Base-by-base conservation (phyloP, 1,140 invertebrate genomes). In the Atopsyche davidsoni region DNA sequence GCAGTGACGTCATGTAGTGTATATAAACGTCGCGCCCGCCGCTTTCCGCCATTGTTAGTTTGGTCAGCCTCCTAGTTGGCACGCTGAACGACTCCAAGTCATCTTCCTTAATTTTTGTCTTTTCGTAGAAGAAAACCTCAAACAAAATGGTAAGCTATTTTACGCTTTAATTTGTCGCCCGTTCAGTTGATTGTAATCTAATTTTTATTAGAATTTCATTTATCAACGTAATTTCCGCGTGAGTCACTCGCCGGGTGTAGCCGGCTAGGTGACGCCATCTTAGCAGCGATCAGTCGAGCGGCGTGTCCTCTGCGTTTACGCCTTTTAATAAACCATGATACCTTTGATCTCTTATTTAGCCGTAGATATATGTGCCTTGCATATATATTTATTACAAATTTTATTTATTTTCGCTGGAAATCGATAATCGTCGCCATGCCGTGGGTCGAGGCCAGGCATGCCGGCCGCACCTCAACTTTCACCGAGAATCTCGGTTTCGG, bases 81-180 rank as follows among this genome's bases (percentile, higher is more conserved):
- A 17, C n/a, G 17, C 34, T 40, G 14, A 46, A 51, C 47, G 42
- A 14, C 34, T 46, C 16, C 34, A 21, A 45, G 19, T 36, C 35
- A 18, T 16, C 14, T 21, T 13, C 17, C 31, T 44, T 31, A 28
- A 9, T 22, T 43, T 24, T 24, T 46, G n/a, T 39, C 17, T n/a
- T 31, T 19, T 38, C 21, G 21, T 14, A 31, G n/a, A 18, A 19
- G 14, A 45, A 19, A 22, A 36, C 28, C 23, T 38, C 14, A 28
- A 39, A 16, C 49, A 51, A 45, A 45, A 51, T 51, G 49, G 49
- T 51, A 17, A 51, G 49, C 39, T 32, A 14, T 18, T 41, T 41
- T 18, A 21, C 6, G 9, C 19, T 4, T 7, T 41, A 18, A 21
- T 41, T 17, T 41, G 14, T 9, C 16, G 18, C 4, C 22, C 22